Percentiles rank a stretch among this genome's conserved stretches.
These are phyloP conservation scores for Brachypalpus laphriformis DNA, from an alignment of 2,888 invertebrate genomes.

Conservation along the genomic window DNA sequence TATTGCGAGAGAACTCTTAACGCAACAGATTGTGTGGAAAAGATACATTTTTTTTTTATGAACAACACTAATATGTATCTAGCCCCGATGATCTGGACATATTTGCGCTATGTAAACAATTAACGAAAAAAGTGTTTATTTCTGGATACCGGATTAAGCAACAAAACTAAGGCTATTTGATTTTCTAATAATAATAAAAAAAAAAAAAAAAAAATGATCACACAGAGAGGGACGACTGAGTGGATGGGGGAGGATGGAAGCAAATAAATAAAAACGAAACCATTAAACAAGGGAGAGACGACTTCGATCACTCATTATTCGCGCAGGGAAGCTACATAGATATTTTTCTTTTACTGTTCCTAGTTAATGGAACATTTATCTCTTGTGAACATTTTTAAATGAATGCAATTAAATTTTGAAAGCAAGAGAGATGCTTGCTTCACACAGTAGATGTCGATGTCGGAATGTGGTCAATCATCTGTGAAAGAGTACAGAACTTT, in stretches of 20 bases:
- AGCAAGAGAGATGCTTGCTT: not conserved
- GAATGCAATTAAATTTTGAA: slow-evolving; percentile 54
- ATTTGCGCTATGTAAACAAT: slow-evolving; percentile 49
- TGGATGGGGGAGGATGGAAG: not conserved
- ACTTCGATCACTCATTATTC: slow-evolving; percentile 50
- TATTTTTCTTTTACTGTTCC: not conserved
- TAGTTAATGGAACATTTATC: slow-evolving; percentile 53
- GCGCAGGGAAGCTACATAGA: slow-evolving; percentile 6
- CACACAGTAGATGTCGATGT: not conserved
- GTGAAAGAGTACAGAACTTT: slow-evolving; percentile 18
- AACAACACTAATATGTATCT: slow-evolving; percentile 28
- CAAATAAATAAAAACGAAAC: slow-evolving; percentile 27
- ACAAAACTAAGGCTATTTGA: slow-evolving; percentile 16
- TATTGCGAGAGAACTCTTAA: slow-evolving; percentile 8
- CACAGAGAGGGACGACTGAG: not conserved
- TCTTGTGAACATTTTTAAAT: slow-evolving; percentile 41
- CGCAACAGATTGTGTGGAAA: slow-evolving; percentile 25
- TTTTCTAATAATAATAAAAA: not conserved
- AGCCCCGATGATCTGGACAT: slow-evolving; percentile 46
- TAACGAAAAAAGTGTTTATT: slow-evolving; percentile 44
- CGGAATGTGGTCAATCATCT: slow-evolving; percentile 26
- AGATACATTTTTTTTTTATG: slow-evolving; percentile 18
- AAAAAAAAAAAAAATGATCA: slow-evolving; percentile 2
- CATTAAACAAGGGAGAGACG: slow-evolving; percentile 45
- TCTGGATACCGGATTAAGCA: slow-evolving; percentile 51